Conservation (phyloP, 2,888 invertebrate genomes). For the Platerodrilus igneus region DNA sequence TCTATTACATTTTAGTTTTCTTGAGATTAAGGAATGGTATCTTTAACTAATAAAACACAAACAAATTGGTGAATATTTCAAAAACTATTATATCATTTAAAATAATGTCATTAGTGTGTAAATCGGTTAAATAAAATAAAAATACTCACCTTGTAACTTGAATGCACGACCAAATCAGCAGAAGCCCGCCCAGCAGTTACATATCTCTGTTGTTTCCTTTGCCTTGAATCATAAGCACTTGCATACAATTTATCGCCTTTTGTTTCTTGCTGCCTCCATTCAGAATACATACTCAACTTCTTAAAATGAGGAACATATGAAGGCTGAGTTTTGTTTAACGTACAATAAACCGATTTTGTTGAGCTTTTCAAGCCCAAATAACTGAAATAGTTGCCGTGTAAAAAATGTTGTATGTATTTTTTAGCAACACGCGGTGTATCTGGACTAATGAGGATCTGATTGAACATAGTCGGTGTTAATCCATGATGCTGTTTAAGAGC, state of each 20-base stretch:
- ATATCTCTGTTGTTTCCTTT: conserved; percentile 59
- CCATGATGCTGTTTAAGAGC: conserved; percentile 78
- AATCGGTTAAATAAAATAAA: too few species aligned
- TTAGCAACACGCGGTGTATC: conserved; percentile 88
- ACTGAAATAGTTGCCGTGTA: conserved; percentile 89
- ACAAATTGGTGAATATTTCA: too few species aligned
- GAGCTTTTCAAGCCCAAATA: conserved; percentile 87
- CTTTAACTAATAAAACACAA: too few species aligned
- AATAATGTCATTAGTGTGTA: too few species aligned
- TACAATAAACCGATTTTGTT: conserved; percentile 87
- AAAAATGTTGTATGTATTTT: conserved; percentile 81
- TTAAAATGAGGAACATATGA: conserved; percentile 86
- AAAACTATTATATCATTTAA: too few species aligned
- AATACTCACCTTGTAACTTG: conserved; percentile 46
- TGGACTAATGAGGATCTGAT: conserved; percentile 80
- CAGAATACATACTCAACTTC: conserved; percentile 94
- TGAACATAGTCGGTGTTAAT: conserved; percentile 75
- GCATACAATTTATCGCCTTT: conserved; percentile 45
- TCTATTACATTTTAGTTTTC: too few species aligned
- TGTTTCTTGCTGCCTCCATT: conserved; percentile 62
- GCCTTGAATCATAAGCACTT: conserved; percentile 69
- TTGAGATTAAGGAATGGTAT: too few species aligned
- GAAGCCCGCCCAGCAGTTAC: conserved; percentile 56
- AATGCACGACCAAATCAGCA: conserved; percentile 44
- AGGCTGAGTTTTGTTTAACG: conserved; percentile 89